These are phyloP conservation scores for Tridacna crocea DNA, from an alignment of 2,888 invertebrate species.

Conservation along the genomic window DNA sequence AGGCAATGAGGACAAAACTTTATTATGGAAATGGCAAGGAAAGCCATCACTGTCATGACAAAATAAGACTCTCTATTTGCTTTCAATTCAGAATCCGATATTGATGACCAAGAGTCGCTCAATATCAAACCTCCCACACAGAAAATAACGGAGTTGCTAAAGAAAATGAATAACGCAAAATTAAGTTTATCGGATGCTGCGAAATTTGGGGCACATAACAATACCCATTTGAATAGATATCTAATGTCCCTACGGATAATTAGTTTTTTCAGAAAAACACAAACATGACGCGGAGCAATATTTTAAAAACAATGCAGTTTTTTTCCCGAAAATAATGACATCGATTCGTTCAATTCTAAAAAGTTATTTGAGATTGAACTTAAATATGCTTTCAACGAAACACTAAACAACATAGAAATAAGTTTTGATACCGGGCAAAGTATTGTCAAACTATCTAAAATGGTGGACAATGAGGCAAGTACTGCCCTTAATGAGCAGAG, in stretches of 20 bases:
- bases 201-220: conserved; percentile 3
- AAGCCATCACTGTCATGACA: neutral
- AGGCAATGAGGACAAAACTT: conserved; percentile 4
- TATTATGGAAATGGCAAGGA: neutral
- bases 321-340: conserved; percentile 1
- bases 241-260: neutral
- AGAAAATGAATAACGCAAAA: neutral
- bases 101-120: neutral
- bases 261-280: neutral
- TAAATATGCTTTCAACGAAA: neutral
- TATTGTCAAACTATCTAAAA: conserved; percentile 9
- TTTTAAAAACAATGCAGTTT: neutral
- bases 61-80: neutral
- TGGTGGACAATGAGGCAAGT: neutral
- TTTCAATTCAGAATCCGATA: neutral
- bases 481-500: neutral
- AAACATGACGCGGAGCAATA: neutral
- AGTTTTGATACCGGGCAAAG: conserved; percentile 1
- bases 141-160: neutral
- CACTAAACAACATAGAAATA: neutral
- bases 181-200: conserved; percentile 4
- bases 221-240: conserved; percentile 3
- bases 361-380: conserved; percentile 2
- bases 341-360: neutral
- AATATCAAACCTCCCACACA: neutral